A percentile compares a stretch with the other conserved stretches of the same genome.
phyloP scores from a whole-genome alignment of 2,797 vertebrate genomes.

The Lithobates pipiens region DNA sequence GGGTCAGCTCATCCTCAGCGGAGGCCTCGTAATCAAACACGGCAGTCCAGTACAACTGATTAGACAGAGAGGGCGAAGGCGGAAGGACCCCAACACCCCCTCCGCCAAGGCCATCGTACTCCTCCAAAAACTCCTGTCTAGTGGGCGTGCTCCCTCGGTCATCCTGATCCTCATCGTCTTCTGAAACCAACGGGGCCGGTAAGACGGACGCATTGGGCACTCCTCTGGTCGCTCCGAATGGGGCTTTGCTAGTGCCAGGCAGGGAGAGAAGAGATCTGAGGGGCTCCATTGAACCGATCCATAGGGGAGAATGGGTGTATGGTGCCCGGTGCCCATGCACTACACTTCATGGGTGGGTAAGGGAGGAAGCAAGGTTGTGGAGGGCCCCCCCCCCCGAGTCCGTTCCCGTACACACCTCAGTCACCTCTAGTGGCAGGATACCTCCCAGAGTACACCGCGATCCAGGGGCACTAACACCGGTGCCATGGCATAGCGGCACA shows the following conservation, averaged over 20 bases:
- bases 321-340: slow-evolving; percentile 57
- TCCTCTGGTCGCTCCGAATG: slow-evolving; percentile 67
- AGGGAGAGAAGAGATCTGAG: slow-evolving; percentile 84
- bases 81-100: slow-evolving; percentile 64
- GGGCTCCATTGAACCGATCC: slow-evolving; percentile 94
- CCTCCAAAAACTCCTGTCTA: slow-evolving; percentile 54
- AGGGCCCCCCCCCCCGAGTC: no score
- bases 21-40: slow-evolving; percentile 96
- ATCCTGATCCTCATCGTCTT: slow-evolving; percentile 69
- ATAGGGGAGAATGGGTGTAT: slow-evolving; percentile 78
- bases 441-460: neutral
- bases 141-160: slow-evolving; percentile 65
- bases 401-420: neutral
- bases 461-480: neutral
- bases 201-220: slow-evolving; percentile 69
- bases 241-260: slow-evolving; percentile 74
- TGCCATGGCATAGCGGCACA: no score
- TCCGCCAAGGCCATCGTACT: slow-evolving; percentile 49
- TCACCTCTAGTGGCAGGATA: neutral
- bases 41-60: slow-evolving; percentile 87
- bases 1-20: slow-evolving; percentile 95
- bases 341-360: slow-evolving; percentile 1
- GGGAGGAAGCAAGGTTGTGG: no score
- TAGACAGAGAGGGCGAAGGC: slow-evolving; percentile 62
- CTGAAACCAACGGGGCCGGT: slow-evolving; percentile 71